Conservation (phyloP, 2,888 invertebrate species). For the Cephalotes varians region DNA sequence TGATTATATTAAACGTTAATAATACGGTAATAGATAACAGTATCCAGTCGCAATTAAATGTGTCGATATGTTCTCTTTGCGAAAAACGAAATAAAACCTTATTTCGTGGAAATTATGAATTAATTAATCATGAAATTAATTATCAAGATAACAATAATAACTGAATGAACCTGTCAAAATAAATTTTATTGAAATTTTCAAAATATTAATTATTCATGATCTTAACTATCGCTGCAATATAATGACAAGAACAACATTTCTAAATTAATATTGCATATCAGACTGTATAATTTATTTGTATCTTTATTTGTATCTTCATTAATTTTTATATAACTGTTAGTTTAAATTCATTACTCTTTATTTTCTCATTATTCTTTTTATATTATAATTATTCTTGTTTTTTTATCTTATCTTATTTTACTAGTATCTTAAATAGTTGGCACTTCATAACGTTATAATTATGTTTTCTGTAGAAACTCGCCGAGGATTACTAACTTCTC, state of each 20-base stretch:
- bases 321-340: neutral
- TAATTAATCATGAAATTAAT: slow-evolving; percentile 24
- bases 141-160: neutral
- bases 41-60: neutral
- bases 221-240: neutral
- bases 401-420: neutral
- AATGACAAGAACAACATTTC: neutral
- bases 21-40: slow-evolving; percentile 16
- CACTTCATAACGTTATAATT: neutral
- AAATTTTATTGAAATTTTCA: slow-evolving; percentile 5
- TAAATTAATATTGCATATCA: slow-evolving; percentile 7
- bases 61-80: neutral
- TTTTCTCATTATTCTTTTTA: neutral
- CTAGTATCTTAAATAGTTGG: neutral
- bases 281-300: neutral
- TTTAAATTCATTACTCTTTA: neutral
- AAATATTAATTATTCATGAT: slow-evolving; percentile 7
- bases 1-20: neutral
- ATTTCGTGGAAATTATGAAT: neutral
- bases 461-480: neutral
- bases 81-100: neutral
- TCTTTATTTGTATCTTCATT: too few relatives aligned
- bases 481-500: neutral
- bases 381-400: neutral
- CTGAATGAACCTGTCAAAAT: neutral